These are phyloP conservation scores for Miltochrista miniata DNA, from an alignment of 2,888 invertebrate genomes.

Conservation along the genomic window DNA sequence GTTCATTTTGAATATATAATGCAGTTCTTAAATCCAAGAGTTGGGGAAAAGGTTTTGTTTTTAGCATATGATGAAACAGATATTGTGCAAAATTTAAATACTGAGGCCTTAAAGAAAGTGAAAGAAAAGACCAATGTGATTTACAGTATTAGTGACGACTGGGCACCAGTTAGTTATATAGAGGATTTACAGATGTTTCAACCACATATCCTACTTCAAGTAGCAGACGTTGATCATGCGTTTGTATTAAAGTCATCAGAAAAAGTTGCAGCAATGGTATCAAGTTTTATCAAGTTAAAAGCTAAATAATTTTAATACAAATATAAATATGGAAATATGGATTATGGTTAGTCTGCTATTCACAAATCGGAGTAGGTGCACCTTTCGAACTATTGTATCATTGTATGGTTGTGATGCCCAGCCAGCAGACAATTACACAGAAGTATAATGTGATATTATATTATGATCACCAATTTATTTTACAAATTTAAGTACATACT, in stretches of 20 bases:
- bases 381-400: no score
- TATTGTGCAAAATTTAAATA: constrained; percentile 87
- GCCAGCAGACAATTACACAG: no score
- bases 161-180: constrained; percentile 91
- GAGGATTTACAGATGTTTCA: constrained; percentile 80
- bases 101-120: constrained; percentile 85
- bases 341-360: no score
- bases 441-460: no score
- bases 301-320: constrained; percentile 3
- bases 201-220: constrained; percentile 55
- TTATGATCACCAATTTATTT: no score
- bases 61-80: constrained; percentile 92
- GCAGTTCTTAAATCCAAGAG: constrained; percentile 83
- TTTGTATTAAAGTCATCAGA: constrained; percentile 89
- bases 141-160: constrained; percentile 91
- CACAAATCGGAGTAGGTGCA: no score
- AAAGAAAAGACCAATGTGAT: constrained; percentile 85
- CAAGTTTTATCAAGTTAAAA: constrained; percentile 52
- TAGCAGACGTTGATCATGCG: constrained; percentile 85
- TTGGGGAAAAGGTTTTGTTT: constrained; percentile 86
- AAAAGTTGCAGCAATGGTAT: constrained; percentile 78
- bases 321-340: no score
- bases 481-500: no score
- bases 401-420: no score
- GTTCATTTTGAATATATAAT: constrained; percentile 76